phyloP scores from a whole-genome alignment of 2,888 invertebrate genomes.

The Drosophila tanythrix region DNA sequence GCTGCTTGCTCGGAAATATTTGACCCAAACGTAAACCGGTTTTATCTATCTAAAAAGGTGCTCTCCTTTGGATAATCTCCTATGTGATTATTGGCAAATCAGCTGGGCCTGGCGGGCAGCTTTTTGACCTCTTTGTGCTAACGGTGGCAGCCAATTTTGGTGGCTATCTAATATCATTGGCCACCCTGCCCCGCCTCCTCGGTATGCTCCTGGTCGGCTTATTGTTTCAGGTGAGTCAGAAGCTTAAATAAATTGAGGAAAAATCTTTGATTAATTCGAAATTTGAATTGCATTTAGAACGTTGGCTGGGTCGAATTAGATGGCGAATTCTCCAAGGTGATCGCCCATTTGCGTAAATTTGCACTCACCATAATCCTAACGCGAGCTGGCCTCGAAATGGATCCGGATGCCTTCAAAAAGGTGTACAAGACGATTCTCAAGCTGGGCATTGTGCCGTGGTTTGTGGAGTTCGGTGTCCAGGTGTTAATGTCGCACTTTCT shows the following conservation, averaged over 20 bases:
- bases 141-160: constrained; percentile 92
- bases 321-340: constrained; percentile 88
- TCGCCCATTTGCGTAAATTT: constrained; percentile 92
- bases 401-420: constrained; percentile 93
- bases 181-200: constrained; percentile 93
- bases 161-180: constrained; percentile 91
- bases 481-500: constrained; percentile 90
- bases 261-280: background rate
- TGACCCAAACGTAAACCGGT: background rate
- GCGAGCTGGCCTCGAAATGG: constrained; percentile 96
- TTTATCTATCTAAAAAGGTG: constrained; percentile 83
- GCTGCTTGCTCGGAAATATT: background rate
- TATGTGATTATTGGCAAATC: constrained; percentile 91
- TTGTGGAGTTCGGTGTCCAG: constrained; percentile 90
- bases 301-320: constrained; percentile 90
- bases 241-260: background rate
- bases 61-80: constrained; percentile 91
- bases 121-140: constrained; percentile 91
- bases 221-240: constrained; percentile 86
- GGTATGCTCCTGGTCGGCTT: constrained; percentile 95
- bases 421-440: constrained; percentile 93
- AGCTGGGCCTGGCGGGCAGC: constrained; percentile 94
- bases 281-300: constrained; percentile 85
- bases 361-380: constrained; percentile 96
- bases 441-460: constrained; percentile 94